A percentile compares a stretch with the other conserved stretches of the same genome.
Conservation (phyloP, 2,113 vertebrate species). For the Anhinga rufa region DNA sequence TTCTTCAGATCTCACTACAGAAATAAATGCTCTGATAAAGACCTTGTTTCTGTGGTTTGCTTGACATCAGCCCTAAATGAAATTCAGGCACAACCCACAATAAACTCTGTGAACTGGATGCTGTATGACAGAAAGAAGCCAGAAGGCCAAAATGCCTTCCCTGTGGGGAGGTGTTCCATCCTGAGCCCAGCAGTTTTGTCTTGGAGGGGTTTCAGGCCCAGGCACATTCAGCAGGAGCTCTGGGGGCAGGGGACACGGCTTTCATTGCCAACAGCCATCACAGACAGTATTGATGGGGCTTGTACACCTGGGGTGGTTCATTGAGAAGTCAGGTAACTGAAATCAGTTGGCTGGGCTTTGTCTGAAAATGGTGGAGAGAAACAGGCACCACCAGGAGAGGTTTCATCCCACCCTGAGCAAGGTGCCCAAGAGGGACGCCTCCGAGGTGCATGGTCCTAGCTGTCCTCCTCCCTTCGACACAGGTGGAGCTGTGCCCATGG, state of each 20-base stretch:
- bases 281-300: not conserved
- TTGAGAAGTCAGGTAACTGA: not conserved
- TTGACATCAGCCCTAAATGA: not conserved
- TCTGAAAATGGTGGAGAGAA: not conserved
- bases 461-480: not conserved
- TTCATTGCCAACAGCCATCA: not conserved
- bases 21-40: not conserved
- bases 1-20: not conserved
- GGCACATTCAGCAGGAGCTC: not conserved
- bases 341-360: not conserved
- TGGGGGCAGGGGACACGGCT: not conserved
- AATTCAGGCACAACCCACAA: not conserved
- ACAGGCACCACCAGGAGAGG: not conserved
- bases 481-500: not conserved
- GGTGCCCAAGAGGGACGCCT: not conserved
- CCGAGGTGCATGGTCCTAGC: fast-evolving
- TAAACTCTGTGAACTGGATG: not conserved
- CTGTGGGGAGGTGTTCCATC: not conserved
- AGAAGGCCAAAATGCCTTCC: not conserved
- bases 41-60: not conserved
- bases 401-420: not conserved
- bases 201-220: not conserved
- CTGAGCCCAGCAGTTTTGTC: not conserved
- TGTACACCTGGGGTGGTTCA: not conserved
- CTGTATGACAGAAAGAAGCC: not conserved